Evolutionary conservation across 2,888 invertebrate species (phyloP), one percentile per base, ranked within the genome.

Genomic region (Plutella xylostella): DNA sequence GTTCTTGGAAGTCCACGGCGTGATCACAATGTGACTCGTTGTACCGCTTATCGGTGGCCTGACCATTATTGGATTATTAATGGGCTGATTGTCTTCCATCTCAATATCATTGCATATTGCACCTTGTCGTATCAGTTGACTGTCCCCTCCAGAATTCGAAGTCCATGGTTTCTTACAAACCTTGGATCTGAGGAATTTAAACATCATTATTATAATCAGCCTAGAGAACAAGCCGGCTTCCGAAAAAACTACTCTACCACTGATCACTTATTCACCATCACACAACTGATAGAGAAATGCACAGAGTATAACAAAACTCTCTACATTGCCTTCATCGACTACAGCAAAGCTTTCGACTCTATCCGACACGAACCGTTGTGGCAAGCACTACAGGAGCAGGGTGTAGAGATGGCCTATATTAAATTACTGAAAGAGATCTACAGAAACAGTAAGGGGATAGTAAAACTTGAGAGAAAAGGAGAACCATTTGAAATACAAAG

Each of bases 331-430:
- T 53, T 53, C 33, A 38, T 51, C 2, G 51, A 53, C n/a, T 53
- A 49, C 21, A 14, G 34, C 15, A 52, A 52, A 20, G 50, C 48
- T 1, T 51, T 53, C 18, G 50, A 51, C 28, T 45, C 50, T 15
- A n/a, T 50, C 31, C 45, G 53, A 38, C 47, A 45, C 44, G 37
- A 46, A 42, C 30, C 17, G 4, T 46, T 51, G 44, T 54, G 51
- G 52, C 39, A 50, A 42, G 50, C 41, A 19, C 35, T 53, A 17
- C 37, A 40, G 30, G 35, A 38, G 14, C 47, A 46, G 25, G 45
- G 44, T 9, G 31, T 45, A 17, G 35, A 47, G 7, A 21, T 46
- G 15, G 45, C 34, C 20, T 47, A 49, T 21, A 45, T 45, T 30
- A 42, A 28, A 19, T 37, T 45, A 28, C 34, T 51, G 11, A 44